These are phyloP conservation scores for Pangasius macronema DNA, from an alignment of 2,797 vertebrate genomes.

Conservation along the genomic window DNA sequence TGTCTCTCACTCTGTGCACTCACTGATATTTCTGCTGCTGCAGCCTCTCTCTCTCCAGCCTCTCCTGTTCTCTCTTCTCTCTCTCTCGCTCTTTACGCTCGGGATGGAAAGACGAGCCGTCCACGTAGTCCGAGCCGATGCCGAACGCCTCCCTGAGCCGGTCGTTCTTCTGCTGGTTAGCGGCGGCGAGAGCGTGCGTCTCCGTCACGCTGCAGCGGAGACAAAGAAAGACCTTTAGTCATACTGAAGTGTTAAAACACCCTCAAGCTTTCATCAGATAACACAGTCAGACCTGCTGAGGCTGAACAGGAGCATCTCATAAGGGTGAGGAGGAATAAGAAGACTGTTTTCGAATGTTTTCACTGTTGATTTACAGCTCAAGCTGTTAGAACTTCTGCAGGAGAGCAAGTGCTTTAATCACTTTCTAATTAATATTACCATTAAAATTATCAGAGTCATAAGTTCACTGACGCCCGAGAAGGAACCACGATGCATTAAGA, in stretches of 20 bases:
- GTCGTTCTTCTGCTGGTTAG: conserved; percentile 92
- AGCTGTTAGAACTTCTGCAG: too few species aligned
- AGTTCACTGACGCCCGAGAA: too few species aligned
- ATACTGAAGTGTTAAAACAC: background rate
- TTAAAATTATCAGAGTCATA: too few species aligned
- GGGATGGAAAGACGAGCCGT: conserved; percentile 89
- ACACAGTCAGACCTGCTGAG: background rate
- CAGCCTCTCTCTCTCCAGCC: conserved; percentile 75
- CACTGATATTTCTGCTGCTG: conserved; percentile 78
- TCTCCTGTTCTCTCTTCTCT: conserved; percentile 78
- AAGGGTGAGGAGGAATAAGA: background rate
- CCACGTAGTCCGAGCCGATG: conserved; percentile 87
- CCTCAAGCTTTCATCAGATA: background rate
- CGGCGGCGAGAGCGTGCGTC: conserved; percentile 89
- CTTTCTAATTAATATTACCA: too few species aligned
- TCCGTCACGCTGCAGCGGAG: conserved; percentile 79
- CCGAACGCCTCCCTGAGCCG: conserved; percentile 88
- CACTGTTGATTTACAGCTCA: too few species aligned
- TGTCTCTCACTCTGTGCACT: conserved; percentile 40
- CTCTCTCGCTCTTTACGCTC: conserved; percentile 85
- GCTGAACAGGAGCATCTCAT: background rate
- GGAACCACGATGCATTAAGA: too few species aligned
- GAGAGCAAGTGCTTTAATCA: too few species aligned
- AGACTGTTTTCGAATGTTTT: too few species aligned
- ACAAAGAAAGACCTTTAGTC: background rate